phyloP scores from a whole-genome alignment of 1,140 invertebrate genomes.

The Drosophila tropicalis region DNA sequence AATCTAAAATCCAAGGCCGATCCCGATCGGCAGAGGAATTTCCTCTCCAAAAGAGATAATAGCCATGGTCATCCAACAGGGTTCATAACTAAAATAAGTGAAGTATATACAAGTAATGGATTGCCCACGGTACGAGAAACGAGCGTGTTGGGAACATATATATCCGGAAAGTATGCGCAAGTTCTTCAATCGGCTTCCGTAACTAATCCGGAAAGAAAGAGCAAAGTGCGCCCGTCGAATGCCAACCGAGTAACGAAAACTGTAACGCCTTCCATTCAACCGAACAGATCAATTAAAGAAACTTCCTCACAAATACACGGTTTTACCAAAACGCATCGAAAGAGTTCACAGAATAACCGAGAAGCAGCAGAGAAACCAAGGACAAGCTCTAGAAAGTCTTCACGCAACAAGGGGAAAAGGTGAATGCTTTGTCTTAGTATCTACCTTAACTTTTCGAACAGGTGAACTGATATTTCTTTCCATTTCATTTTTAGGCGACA shows the following conservation, averaged over 20 bases:
- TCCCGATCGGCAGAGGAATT: slow-evolving; percentile 44
- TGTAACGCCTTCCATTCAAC: slow-evolving; percentile 44
- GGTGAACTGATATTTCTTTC: not conserved
- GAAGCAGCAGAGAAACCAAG: slow-evolving; percentile 34
- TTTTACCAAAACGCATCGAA: slow-evolving; percentile 47
- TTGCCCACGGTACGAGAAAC: slow-evolving; percentile 8
- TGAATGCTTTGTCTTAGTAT: slow-evolving; percentile 7
- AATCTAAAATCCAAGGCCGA: slow-evolving; percentile 83
- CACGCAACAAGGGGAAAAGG: slow-evolving; percentile 67
- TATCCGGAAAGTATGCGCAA: slow-evolving; percentile 48
- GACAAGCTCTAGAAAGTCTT: slow-evolving; percentile 56
- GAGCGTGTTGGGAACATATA: slow-evolving; percentile 36
- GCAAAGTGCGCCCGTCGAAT: slow-evolving; percentile 49
- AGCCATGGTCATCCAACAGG: slow-evolving; percentile 54
- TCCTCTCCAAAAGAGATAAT: slow-evolving; percentile 58
- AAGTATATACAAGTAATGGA: slow-evolving; percentile 30
- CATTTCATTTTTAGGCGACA: slow-evolving; percentile 48
- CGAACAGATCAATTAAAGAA: slow-evolving; percentile 48
- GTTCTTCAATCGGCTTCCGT: slow-evolving; percentile 28
- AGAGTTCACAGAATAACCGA: slow-evolving; percentile 42
- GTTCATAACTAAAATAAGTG: slow-evolving; percentile 43
- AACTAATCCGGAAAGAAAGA: slow-evolving; percentile 50
- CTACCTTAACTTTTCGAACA: too few species aligned
- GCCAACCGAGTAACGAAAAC: slow-evolving; percentile 61
- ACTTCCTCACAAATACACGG: slow-evolving; percentile 26